Percentiles rank a stretch among this genome's conserved stretches.
phyloP scores from a whole-genome alignment of 2,888 invertebrate genomes.

The Hololepta plana region DNA sequence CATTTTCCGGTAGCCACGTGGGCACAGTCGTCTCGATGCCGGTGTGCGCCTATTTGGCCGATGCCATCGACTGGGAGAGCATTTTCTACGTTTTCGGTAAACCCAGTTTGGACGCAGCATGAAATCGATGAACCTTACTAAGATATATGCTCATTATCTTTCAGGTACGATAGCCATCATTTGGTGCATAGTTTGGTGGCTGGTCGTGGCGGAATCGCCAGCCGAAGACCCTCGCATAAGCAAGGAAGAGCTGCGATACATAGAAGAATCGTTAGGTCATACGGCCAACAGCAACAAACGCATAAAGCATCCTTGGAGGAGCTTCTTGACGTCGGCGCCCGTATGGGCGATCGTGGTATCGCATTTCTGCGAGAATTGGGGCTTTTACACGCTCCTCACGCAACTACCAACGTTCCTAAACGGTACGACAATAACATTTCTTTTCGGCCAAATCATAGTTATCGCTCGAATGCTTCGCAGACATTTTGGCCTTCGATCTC shows the following conservation, averaged over 20 bases:
- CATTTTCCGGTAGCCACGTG: slow-evolving; percentile 72
- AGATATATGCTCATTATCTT: too few relatives aligned
- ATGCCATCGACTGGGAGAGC: slow-evolving; percentile 58
- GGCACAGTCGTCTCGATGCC: slow-evolving; percentile 76
- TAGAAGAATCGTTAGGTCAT: slow-evolving; percentile 39
- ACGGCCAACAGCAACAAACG: slow-evolving; percentile 27
- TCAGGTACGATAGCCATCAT: slow-evolving; percentile 45
- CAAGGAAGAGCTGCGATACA: slow-evolving; percentile 53
- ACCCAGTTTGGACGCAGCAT: too few relatives aligned
- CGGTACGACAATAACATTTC: too few relatives aligned
- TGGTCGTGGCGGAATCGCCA: slow-evolving; percentile 54
- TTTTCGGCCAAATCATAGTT: too few relatives aligned
- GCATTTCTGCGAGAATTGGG: slow-evolving; percentile 82
- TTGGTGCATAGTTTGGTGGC: slow-evolving; percentile 56
- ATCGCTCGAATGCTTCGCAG: slow-evolving; percentile 28
- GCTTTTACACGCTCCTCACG: slow-evolving; percentile 70
- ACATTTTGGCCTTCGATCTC: slow-evolving; percentile 52
- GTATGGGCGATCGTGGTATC: slow-evolving; percentile 73
- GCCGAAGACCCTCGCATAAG: slow-evolving; percentile 56
- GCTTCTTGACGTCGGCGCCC: slow-evolving; percentile 54
- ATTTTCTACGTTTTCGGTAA: slow-evolving; percentile 66
- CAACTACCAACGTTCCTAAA: slow-evolving; percentile 69
- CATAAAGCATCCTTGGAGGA: slow-evolving; percentile 55
- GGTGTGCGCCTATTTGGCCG: slow-evolving; percentile 52
- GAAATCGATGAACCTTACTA: too few relatives aligned